Conservation (phyloP, 2,113 vertebrate species). For the Elaphurus davidianus region DNA sequence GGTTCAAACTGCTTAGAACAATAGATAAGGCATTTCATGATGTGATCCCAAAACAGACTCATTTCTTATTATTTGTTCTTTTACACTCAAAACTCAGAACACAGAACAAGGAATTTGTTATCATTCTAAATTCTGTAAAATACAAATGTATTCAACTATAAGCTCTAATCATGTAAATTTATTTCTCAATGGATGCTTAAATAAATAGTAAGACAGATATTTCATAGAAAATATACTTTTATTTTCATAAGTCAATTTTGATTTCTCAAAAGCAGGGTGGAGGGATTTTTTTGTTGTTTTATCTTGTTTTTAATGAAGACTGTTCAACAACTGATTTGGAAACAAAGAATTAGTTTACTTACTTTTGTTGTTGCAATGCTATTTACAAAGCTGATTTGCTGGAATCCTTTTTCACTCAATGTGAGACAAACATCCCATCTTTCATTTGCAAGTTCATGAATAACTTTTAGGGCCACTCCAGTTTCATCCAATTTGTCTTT, state of each 20-base stretch:
- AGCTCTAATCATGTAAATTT: neutral
- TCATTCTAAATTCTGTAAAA: conserved; percentile 31
- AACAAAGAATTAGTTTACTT: conserved; percentile 51
- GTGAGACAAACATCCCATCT: conserved; percentile 99
- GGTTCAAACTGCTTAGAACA: neutral
- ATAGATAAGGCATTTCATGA: neutral
- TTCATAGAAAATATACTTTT: conserved; percentile 23
- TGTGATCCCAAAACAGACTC: neutral
- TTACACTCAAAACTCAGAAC: neutral
- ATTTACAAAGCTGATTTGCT: conserved; percentile 99
- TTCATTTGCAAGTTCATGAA: conserved; percentile 94
- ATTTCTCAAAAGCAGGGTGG: neutral
- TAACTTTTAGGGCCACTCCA: conserved; percentile 95
- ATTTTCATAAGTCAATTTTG: conserved; percentile 31
- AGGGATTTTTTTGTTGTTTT: neutral
- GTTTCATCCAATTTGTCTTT: conserved; percentile 99
- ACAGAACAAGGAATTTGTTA: neutral
- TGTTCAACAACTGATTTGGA: neutral
- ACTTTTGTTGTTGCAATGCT: conserved; percentile 99
- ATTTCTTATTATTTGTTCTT: neutral
- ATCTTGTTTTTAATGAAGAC: neutral
- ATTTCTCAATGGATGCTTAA: conserved; percentile 14
- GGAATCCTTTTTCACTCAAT: conserved; percentile 98
- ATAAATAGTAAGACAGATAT: neutral
- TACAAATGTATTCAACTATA: neutral